These are phyloP conservation scores for Hemicentrotus pulcherrimus DNA, from an alignment of 35 echinoderm and acorn worm genomes.

Conservation along the genomic window DNA sequence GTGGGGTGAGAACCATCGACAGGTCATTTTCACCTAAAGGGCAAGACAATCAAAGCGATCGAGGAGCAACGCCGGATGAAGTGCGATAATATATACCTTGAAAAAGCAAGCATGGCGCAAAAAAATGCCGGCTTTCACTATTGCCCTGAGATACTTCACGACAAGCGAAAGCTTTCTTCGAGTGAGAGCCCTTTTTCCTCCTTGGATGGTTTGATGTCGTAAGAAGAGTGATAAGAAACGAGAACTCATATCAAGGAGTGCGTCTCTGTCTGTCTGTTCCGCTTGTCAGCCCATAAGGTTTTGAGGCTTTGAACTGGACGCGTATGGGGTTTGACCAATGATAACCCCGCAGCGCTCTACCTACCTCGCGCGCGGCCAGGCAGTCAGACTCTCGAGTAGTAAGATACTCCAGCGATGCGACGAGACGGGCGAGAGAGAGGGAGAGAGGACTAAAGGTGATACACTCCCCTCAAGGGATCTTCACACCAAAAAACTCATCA, in stretches of 20 bases:
- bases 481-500: constrained; percentile 39
- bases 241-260: constrained; percentile 15
- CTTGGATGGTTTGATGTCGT: constrained; percentile 23
- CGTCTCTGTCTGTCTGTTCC: constrained; percentile 27
- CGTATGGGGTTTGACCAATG: constrained; percentile 23
- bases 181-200: not conserved
- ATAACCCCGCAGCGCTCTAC: constrained; percentile 26
- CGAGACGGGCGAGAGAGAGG: not conserved
- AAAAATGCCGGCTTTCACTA: not conserved
- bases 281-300: constrained; percentile 20
- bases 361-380: not conserved
- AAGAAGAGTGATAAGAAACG: constrained; percentile 16
- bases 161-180: constrained; percentile 26
- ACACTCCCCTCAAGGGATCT: not conserved
- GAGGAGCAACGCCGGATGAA: constrained; percentile 7
- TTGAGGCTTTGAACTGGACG: constrained; percentile 25
- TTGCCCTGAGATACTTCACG: constrained; percentile 17
- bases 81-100: constrained; percentile 39
- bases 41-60: not conserved
- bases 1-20: not conserved
- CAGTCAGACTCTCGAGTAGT: constrained; percentile 13
- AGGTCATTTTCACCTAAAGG: constrained; percentile 42
- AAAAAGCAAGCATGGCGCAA: constrained; percentile 13
- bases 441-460: constrained; percentile 23
- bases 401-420: not conserved